Conservation (phyloP, 2,888 invertebrate species). For the Omphaloscelis lunosa region DNA sequence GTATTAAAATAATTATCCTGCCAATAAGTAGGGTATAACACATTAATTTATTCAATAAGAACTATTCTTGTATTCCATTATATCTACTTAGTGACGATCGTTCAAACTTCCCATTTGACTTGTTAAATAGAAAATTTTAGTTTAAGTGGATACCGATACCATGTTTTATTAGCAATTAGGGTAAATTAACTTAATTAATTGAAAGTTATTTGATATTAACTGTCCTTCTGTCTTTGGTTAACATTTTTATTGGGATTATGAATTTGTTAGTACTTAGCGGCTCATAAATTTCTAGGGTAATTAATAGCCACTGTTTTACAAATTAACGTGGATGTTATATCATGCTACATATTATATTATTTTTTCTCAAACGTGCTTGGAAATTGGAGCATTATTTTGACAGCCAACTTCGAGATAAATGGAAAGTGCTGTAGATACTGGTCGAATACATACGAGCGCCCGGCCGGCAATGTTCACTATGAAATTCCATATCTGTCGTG, state of each 20-base stretch:
- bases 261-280: constrained; percentile 13
- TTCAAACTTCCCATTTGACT: constrained; percentile 46
- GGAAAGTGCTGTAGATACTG: no score
- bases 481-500: no score
- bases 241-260: constrained; percentile 27
- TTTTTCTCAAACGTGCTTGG: no score
- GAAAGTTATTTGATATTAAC: constrained; percentile 52
- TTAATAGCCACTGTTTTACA: not conserved
- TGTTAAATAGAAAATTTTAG: constrained; percentile 54
- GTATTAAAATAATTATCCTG: constrained; percentile 21
- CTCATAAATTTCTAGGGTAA: not conserved
- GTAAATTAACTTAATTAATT: constrained; percentile 60
- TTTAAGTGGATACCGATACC: constrained; percentile 52
- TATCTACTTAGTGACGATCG: constrained; percentile 15
- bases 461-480: no score
- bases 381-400: no score
- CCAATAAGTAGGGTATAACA: constrained; percentile 6
- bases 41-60: constrained; percentile 30
- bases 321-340: constrained; percentile 12
- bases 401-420: no score
- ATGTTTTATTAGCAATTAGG: constrained; percentile 62
- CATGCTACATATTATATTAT: no score
- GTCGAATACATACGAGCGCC: no score
- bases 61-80: constrained; percentile 20
- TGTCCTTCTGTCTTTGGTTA: constrained; percentile 25